Base-by-base conservation (phyloP, 2,888 invertebrate species). In the Choreutis nemorana region DNA sequence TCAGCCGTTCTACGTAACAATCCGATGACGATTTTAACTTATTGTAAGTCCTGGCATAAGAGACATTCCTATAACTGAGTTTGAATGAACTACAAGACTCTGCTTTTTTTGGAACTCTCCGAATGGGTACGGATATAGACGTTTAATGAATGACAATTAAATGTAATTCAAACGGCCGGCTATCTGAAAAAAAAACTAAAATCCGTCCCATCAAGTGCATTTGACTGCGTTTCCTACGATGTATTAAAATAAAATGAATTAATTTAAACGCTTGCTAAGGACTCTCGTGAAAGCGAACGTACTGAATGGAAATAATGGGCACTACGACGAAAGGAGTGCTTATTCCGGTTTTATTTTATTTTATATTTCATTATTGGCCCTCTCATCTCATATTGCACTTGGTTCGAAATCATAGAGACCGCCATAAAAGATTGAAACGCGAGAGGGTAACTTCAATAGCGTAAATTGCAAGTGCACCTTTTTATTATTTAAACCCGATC, bases 301-400 rank as follows among this genome's bases (percentile, higher is more conserved):
- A 50, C 57, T 71, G 67, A 67, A 68, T 68, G 50, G 45, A 56
- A 70, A 77, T 72, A 73, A 77, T 75, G 64, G 61, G 67, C 71
- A 51, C 57, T 53, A 53, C 73, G 55, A 56, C 56, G 61, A 61
- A 68, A 64, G 58, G 59, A 66, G 65, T 64, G 59, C 72, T 71
- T 66, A 67, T 70, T 26, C 8, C 5, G n/a, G n/a, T 8, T 18
- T 6, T 18, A 68, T 64, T 63, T 72, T 70, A 73, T 77, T 73
- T 77, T 73, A 73, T 73, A 71, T 75, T 75, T 71, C 67, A 75
- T 77, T 75, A 73, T 77, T 77, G 70, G 75, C 71, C 62, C 72
- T 71, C 75, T 73, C 71, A 67, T 68, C 75, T 72, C 73, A 60
- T 68, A 72, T 72, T 72, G 72, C 73, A 70, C 70, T 70, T 56